Evolutionary conservation across 1,140 invertebrate species (phyloP).

Genomic region (Danaus melanippus): DNA sequence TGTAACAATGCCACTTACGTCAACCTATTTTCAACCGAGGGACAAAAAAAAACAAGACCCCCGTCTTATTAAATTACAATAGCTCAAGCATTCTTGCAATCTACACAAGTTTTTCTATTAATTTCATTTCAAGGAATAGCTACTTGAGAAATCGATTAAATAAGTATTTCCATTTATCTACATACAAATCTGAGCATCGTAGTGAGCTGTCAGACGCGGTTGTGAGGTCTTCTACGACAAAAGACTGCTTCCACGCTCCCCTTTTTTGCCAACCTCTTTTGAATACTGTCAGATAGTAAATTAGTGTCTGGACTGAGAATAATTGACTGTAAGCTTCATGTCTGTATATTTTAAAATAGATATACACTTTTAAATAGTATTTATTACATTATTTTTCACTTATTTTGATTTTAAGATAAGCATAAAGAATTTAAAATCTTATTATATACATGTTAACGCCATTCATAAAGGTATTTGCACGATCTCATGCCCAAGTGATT

Average conservation of each 20-base stretch:
- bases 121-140: constrained; percentile 5
- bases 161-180: constrained; percentile 45
- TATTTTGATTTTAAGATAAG: no score
- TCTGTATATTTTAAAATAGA: not conserved
- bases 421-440: no score
- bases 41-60: constrained; percentile 7
- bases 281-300: constrained; percentile 27
- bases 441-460: no score
- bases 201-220: constrained; percentile 37
- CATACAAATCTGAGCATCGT: constrained; percentile 40
- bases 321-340: constrained; percentile 12
- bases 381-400: no score
- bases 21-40: not conserved
- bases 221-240: constrained; percentile 38
- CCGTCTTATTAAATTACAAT: constrained; percentile 8
- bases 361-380: not conserved
- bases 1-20: no score
- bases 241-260: constrained; percentile 23
- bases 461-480: no score
- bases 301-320: constrained; percentile 12
- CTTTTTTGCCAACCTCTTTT: constrained; percentile 34
- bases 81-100: constrained; percentile 7
- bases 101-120: constrained; percentile 18
- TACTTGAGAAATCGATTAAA: constrained; percentile 33
- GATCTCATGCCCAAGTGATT: no score